These are phyloP conservation scores for Busseola fusca DNA, from an alignment of 2,888 invertebrate genomes.

Conservation along the genomic window DNA sequence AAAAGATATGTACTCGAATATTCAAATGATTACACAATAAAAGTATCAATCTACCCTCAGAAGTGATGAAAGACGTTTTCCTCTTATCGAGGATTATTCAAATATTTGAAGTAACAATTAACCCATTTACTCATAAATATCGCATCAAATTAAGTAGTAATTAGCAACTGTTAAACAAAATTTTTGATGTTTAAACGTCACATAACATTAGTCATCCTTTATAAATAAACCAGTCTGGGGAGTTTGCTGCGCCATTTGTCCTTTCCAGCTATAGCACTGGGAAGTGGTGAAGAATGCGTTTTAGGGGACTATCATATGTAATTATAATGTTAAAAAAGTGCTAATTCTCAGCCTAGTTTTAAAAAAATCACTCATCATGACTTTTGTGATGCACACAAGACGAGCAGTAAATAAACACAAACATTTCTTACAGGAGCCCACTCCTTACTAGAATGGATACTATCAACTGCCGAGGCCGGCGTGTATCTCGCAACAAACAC, in stretches of 20 bases:
- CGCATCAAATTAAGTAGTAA: neutral
- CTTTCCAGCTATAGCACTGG: neutral
- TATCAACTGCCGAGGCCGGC: conserved; percentile 91
- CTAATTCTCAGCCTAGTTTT: neutral
- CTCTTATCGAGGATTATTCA: neutral
- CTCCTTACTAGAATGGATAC: conserved; percentile 91
- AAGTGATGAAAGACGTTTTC: neutral
- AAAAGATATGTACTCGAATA: neutral
- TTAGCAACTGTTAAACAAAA: neutral
- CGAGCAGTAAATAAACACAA: neutral
- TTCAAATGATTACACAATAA: too few relatives aligned
- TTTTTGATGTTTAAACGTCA: neutral
- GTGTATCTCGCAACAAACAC: conserved; percentile 90
- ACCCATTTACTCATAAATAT: neutral
- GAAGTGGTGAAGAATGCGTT: neutral
- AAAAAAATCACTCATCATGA: neutral
- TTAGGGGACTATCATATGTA: neutral
- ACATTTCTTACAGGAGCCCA: conserved; percentile 86
- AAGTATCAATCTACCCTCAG: conserved; percentile 18
- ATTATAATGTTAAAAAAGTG: neutral
- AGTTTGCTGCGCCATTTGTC: neutral
- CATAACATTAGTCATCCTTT: neutral
- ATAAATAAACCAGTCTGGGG: neutral
- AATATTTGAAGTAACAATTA: neutral
- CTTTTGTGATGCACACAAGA: neutral